phyloP scores from a whole-genome alignment of 2,797 vertebrate species.

The Lepus townsendii region DNA sequence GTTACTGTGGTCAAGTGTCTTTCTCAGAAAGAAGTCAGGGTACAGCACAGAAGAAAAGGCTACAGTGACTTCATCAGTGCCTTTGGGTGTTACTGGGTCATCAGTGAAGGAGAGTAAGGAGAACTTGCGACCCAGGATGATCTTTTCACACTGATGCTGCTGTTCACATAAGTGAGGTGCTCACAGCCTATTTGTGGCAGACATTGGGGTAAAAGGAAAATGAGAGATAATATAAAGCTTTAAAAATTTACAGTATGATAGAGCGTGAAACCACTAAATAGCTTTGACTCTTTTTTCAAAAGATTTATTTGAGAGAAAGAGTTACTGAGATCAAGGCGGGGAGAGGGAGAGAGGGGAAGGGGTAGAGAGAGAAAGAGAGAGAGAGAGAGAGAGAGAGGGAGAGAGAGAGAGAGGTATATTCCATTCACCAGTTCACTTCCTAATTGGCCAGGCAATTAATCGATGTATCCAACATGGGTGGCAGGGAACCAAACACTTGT shows the following conservation, averaged over 20 bases:
- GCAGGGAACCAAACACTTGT: too few species aligned
- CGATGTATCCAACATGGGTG: too few species aligned
- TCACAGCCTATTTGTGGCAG: not conserved
- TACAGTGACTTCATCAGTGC: not conserved
- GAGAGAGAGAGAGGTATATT: too few species aligned
- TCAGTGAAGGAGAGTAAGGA: not conserved
- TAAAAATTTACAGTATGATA: not conserved
- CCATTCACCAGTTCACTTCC: too few species aligned
- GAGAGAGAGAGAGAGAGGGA: too few species aligned
- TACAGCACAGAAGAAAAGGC: not conserved
- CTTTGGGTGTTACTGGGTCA: not conserved
- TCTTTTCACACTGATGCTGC: not conserved
- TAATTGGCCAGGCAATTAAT: too few species aligned
- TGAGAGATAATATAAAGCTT: not conserved
- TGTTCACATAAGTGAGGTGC: not conserved
- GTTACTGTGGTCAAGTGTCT: fast-evolving
- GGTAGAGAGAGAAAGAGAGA: too few species aligned
- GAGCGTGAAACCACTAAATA: not conserved
- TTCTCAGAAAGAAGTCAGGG: not conserved
- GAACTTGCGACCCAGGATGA: not conserved
- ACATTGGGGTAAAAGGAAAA: not conserved
- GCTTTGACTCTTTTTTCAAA: not conserved
- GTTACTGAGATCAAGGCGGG: too few species aligned
- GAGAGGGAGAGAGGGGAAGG: too few species aligned
- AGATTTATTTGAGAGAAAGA: too few species aligned